Base-by-base conservation (phyloP, 92 coral and sea anemone genomes). In the Ricordea florida region DNA sequence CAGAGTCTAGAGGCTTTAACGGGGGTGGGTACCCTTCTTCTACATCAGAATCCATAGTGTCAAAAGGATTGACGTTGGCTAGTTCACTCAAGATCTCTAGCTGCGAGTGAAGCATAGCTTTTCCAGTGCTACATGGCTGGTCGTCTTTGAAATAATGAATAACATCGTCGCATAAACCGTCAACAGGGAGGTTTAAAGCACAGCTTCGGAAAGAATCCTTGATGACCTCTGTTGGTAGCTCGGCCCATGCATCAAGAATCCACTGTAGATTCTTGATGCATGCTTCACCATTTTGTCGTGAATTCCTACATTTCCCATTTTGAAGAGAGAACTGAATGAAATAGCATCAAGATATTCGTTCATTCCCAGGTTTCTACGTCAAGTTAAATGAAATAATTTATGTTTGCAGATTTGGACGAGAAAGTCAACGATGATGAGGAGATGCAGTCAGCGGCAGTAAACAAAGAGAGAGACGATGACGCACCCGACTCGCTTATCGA, bases 71-170 rank as follows among this genome's bases (percentile, higher is more conserved):
- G 10, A 52, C 8, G 1, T 51, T 24, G 16, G 72, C 87, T 42
- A 75, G 92, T 35, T 87, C 83, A 33, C 44, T 60, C 56, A 86
- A 41, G 30, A 80, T 80, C 8, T 30, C 87, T 67, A 80, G 34
- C 57, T 86, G 91, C 25, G 87, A 46, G 13, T 50, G 69, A 60
- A 86, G 69, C 83, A 86, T 86, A 61, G 35, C 76, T 58, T 33
- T 49, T 64, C 92, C 85, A 22, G 52, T 35, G 87, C 92, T 81
- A 35, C 92, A 87, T 3, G 84, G 92, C 72, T 76, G 88, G 53
- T 81, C 82, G 16, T 87, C 88, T 49, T 87, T 87, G 46, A 82
- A 57, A 67, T 85, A 87, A 58, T 87, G 92, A 62, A 87, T 81
- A 1, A 49, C 21, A 24, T 85, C 85, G 27, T 85, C 90, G 9